These are phyloP conservation scores for Orthosia gothica DNA, from an alignment of 2,888 invertebrate genomes.

Conservation along the genomic window DNA sequence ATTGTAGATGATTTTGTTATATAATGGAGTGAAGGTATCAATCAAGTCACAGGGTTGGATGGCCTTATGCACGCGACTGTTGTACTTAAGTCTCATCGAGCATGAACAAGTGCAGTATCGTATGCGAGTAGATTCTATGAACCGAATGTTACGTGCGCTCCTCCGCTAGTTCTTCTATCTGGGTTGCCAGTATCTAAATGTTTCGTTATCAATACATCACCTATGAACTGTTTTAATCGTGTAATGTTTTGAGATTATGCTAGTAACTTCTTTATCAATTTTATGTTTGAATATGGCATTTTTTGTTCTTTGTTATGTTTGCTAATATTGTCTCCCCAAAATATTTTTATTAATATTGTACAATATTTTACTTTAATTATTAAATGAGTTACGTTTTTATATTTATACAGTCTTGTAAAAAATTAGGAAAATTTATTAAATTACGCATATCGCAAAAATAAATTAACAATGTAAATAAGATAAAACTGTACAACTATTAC, in stretches of 20 bases:
- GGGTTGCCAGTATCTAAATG: conserved; percentile 57
- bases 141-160: conserved; percentile 62
- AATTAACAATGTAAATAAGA: conserved; percentile 84
- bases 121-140: conserved; percentile 67
- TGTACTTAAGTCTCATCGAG: conserved; percentile 74
- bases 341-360: conserved; percentile 85
- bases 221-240: conserved; percentile 70
- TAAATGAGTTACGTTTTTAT: conserved; percentile 84
- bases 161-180: conserved; percentile 57
- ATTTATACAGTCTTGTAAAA: conserved; percentile 83
- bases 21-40: conserved; percentile 72
- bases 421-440: conserved; percentile 85
- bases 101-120: conserved; percentile 72
- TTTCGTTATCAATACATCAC: conserved; percentile 75
- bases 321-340: conserved; percentile 82
- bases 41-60: conserved; percentile 82
- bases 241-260: conserved; percentile 85
- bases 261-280: conserved; percentile 77
- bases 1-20: conserved; percentile 68
- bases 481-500: conserved; percentile 64
- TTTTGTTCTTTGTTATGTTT: conserved; percentile 90
- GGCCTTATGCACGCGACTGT: conserved; percentile 77
- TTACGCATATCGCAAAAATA: conserved; percentile 85
- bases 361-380: conserved; percentile 82
- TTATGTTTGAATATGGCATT: conserved; percentile 74